Evolutionary conservation across 1,140 invertebrate species (phyloP).

Genomic region (Drosophila littoralis): DNA sequence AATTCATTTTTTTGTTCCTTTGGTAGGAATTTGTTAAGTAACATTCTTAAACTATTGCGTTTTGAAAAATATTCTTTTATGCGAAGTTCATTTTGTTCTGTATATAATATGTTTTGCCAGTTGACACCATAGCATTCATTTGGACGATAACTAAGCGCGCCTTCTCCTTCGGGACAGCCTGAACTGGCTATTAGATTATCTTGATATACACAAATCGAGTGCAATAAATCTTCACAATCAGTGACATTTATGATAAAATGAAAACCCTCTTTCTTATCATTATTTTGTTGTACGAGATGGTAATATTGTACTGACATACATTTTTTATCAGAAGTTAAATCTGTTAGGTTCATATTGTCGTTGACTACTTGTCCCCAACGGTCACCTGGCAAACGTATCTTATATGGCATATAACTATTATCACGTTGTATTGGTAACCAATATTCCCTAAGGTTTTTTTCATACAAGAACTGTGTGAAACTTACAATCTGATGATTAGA

Average conservation of each 20-base stretch:
- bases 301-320: slow-evolving; percentile 43
- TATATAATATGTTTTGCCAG: background rate
- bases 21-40: slow-evolving; percentile 15
- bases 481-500: background rate
- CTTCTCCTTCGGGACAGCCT: slow-evolving; percentile 67
- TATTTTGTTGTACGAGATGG: background rate
- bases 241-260: slow-evolving; percentile 11
- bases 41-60: slow-evolving; percentile 25
- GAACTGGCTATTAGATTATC: slow-evolving; percentile 44
- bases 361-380: slow-evolving; percentile 55
- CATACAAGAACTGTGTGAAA: slow-evolving; percentile 17
- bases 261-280: background rate
- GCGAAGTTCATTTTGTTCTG: background rate
- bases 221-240: slow-evolving; percentile 44
- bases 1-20: slow-evolving; percentile 4
- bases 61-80: slow-evolving; percentile 50
- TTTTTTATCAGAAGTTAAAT: slow-evolving; percentile 44
- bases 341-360: slow-evolving; percentile 12
- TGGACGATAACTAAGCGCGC: slow-evolving; percentile 54
- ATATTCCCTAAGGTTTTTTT: slow-evolving; percentile 49
- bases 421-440: slow-evolving; percentile 71
- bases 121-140: slow-evolving; percentile 57
- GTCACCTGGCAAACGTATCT: slow-evolving; percentile 68
- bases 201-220: slow-evolving; percentile 67
- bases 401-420: slow-evolving; percentile 51